phyloP scores from a whole-genome alignment of 2,797 vertebrate genomes.

The Enteromius anoplus region DNA sequence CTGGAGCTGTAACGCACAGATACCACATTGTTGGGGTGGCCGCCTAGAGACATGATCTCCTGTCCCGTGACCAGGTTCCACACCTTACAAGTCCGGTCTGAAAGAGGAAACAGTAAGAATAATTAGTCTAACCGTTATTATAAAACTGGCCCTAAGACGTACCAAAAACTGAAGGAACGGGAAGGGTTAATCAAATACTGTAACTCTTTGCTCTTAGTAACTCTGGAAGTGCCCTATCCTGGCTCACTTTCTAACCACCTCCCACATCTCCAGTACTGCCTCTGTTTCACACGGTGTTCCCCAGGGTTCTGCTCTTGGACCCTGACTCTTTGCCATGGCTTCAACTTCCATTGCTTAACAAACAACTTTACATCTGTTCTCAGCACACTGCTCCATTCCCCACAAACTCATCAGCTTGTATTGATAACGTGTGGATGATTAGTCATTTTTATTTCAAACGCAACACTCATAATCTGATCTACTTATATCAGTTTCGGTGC shows the following conservation, averaged over 20 bases:
- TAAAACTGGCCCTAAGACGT: no score
- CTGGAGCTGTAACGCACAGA: constrained; percentile 95
- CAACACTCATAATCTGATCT: neutral
- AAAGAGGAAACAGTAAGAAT: constrained; percentile 45
- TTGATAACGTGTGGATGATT: neutral
- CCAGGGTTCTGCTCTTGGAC: neutral
- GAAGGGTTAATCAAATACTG: neutral
- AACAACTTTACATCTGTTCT: neutral
- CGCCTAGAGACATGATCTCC: constrained; percentile 95
- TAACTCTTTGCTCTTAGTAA: neutral
- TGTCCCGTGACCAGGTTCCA: constrained; percentile 99
- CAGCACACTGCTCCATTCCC: neutral
- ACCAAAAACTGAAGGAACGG: neutral
- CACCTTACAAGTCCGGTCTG: constrained; percentile 97
- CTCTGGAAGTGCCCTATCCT: neutral
- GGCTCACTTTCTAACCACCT: neutral
- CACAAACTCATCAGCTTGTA: neutral
- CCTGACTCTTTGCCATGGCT: neutral
- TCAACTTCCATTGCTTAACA: neutral
- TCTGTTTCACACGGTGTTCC: neutral
- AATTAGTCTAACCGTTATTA: no score
- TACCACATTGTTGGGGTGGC: constrained; percentile 95
- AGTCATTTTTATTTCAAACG: neutral
- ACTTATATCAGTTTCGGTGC: neutral
- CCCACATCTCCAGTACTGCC: neutral